Base-by-base conservation (phyloP, 2,888 invertebrate species). In the Alloscopus bannaensis region DNA sequence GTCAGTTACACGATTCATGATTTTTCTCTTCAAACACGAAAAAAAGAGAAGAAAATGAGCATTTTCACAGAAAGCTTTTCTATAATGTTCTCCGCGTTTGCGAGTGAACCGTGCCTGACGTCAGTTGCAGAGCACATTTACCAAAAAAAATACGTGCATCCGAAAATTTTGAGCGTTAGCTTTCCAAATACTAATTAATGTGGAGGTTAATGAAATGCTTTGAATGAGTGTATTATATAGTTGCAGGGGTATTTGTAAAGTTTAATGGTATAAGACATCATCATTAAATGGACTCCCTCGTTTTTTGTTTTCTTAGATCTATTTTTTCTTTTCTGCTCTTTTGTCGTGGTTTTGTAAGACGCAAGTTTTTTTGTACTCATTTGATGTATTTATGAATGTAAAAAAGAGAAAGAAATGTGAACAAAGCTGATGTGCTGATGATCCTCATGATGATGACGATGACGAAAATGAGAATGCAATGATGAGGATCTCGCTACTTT, bases 171-270 rank as follows among this genome's bases (percentile, higher is more conserved):
- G 60, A 60, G 29, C 20, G 47, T 76, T 77, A 77, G 29, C 77
- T 64, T 70, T 77, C 60, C 77, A 71, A 78, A 70, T 57, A 78
- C 78, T 78, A 78, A 78, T 78, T 78, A 78, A 78, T 65, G 62
- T 47, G 29, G 69, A 71, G 70, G 78, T 78, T 78, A 78, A 78
- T 78, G 78, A 78, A 70, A 70, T 13, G 65, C 11, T 40, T 59
- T 57, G 52, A 50, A 36, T 68, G 60, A 60, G 57, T 76, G 57
- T 31, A 45, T 68, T 24, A 50, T 16, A 52, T 47, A 50, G 24
- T 45, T 31, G 50, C 20, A 72, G 55, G 45, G 45, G 45, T 59
- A 29, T 26, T 24, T 62, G n/a, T 24, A 57, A 57, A 28, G 29
- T 50, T 72, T 72, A 64, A 62, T 62, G 72, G 62, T 42, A 20